Conservation (phyloP, 2,797 vertebrate genomes). For the Numenius phaeopus region DNA sequence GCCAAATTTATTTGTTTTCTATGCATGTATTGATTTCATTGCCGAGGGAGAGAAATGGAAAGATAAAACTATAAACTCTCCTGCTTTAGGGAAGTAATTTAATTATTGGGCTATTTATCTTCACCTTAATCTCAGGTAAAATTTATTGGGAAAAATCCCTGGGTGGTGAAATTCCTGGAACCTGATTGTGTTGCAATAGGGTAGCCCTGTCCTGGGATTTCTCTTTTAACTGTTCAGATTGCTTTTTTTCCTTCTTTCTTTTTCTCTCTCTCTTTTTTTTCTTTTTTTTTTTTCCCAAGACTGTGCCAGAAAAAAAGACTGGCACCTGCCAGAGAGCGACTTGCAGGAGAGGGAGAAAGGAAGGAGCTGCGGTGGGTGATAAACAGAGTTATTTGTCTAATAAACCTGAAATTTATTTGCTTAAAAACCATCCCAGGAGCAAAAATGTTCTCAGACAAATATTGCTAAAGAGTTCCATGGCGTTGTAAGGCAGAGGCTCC, state of each 20-base stretch:
- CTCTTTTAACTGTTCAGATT: slow-evolving; percentile 29
- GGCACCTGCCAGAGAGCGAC: not conserved
- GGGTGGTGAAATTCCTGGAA: not conserved
- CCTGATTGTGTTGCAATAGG: not conserved
- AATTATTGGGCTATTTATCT: slow-evolving; percentile 53
- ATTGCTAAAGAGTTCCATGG: not conserved
- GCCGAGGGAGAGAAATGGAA: slow-evolving; percentile 23
- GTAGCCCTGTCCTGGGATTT: not conserved
- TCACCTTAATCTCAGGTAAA: slow-evolving; percentile 46
- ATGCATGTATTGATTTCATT: slow-evolving; percentile 7
- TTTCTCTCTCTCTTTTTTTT: not conserved
- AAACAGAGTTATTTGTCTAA: not conserved
- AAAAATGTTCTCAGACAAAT: not conserved
- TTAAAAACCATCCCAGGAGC: not conserved
- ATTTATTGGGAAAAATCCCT: not conserved
- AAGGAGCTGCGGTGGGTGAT: not conserved
- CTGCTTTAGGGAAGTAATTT: not conserved
- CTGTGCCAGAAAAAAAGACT: not conserved
- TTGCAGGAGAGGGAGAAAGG: not conserved
- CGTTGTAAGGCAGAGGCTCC: not conserved
- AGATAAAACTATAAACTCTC: not conserved
- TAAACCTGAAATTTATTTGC: not conserved
- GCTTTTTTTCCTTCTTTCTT: not conserved
- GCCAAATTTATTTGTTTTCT: not conserved
- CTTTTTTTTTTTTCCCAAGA: not conserved